Evolutionary conservation across 2,113 vertebrate species (phyloP).

Genomic region (Lagopus leucura): DNA sequence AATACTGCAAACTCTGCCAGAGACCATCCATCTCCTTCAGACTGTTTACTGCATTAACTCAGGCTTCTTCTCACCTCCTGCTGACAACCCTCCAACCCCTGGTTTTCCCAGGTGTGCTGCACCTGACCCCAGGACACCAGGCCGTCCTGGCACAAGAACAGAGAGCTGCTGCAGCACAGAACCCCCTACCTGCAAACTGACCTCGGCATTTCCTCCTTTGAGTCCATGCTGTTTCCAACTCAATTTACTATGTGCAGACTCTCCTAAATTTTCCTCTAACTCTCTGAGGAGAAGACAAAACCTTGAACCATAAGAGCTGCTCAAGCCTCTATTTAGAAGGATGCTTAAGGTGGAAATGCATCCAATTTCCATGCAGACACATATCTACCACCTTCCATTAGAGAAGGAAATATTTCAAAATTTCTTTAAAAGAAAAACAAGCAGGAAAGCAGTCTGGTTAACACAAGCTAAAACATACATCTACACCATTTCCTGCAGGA

Average conservation of each 20-base stretch:
- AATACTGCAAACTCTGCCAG: neutral
- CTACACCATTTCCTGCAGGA: neutral
- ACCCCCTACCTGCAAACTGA: fast-evolving
- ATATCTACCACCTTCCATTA: neutral
- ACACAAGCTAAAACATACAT: neutral
- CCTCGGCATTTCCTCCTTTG: neutral
- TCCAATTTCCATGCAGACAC: neutral
- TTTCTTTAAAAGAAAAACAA: neutral
- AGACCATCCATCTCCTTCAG: neutral
- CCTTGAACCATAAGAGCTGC: neutral
- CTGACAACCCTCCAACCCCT: neutral
- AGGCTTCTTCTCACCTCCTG: neutral
- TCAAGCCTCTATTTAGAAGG: neutral
- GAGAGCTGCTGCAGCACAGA: neutral
- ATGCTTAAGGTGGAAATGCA: neutral
- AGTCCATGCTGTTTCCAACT: neutral
- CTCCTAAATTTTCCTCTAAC: neutral
- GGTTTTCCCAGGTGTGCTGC: fast-evolving
- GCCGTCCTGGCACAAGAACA: fast-evolving
- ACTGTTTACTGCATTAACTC: neutral
- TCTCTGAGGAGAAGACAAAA: neutral
- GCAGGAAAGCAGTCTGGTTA: neutral
- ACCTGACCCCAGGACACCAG: neutral
- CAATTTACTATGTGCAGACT: neutral
- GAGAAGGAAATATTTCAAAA: neutral